These are phyloP conservation scores for Tringa solitaria DNA, from an alignment of 2,113 vertebrate species.

Conservation along the genomic window DNA sequence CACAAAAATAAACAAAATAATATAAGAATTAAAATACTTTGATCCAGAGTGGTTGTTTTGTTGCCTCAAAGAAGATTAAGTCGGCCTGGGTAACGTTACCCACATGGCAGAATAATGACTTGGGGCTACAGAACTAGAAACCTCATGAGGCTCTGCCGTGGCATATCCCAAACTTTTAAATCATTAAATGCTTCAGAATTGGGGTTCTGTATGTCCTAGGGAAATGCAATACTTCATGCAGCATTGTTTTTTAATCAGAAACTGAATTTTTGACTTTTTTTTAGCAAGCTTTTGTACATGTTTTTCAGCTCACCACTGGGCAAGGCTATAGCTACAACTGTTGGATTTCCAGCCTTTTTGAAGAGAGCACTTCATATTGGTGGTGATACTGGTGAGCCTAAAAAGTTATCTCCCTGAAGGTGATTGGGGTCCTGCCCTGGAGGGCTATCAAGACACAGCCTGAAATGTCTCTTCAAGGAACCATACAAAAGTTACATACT, in stretches of 20 bases:
- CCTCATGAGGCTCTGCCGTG: background rate
- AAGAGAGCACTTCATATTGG: background rate
- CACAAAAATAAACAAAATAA: background rate
- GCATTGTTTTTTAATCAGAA: background rate
- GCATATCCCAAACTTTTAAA: background rate
- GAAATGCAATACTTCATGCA: background rate
- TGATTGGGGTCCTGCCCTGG: background rate
- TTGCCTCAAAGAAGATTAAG: background rate
- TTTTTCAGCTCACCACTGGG: background rate
- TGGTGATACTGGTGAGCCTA: background rate
- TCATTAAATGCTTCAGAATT: background rate
- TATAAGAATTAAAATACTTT: background rate
- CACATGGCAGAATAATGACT: background rate
- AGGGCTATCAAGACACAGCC: fast-evolving
- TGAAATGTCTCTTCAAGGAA: background rate
- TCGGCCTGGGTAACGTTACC: background rate
- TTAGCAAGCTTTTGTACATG: background rate
- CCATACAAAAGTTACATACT: fast-evolving
- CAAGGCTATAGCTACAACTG: background rate
- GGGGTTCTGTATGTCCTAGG: background rate
- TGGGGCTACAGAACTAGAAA: background rate
- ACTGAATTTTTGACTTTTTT: background rate
- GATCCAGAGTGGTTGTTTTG: background rate
- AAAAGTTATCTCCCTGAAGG: background rate
- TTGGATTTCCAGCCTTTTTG: background rate